Evolutionary conservation across 2,113 vertebrate genomes (phyloP).

Genomic region (Laticauda colubrina): DNA sequence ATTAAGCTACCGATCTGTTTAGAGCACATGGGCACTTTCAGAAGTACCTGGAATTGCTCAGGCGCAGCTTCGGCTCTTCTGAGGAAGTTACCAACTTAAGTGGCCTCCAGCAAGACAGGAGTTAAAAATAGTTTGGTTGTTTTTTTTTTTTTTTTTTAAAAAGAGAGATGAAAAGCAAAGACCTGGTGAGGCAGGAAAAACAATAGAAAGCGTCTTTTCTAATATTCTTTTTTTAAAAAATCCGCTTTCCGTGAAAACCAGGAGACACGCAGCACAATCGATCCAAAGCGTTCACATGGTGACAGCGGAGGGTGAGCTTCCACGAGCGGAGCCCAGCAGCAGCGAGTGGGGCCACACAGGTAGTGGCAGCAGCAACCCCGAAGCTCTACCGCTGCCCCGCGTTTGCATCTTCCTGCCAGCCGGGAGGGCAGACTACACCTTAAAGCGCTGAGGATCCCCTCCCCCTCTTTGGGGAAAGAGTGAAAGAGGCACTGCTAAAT

Average conservation of each 20-base stretch:
- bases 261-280: slow-evolving; percentile 5
- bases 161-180: not conserved
- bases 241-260: not conserved
- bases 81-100: not conserved
- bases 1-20: not conserved
- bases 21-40: slow-evolving; percentile 18
- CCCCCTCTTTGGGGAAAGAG: slow-evolving; percentile 21
- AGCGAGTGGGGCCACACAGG: slow-evolving; percentile 89
- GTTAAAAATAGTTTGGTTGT: not conserved
- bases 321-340: slow-evolving; percentile 40
- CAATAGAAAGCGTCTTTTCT: slow-evolving; percentile 23
- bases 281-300: slow-evolving; percentile 46
- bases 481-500: slow-evolving; percentile 44
- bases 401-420: slow-evolving; percentile 73
- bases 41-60: slow-evolving; percentile 27
- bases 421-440: slow-evolving; percentile 41
- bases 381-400: slow-evolving; percentile 58
- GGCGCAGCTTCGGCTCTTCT: slow-evolving; percentile 2
- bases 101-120: not conserved
- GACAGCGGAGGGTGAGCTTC: slow-evolving; percentile 3
- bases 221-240: not conserved
- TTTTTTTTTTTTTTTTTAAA: no score
- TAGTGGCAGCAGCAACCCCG: slow-evolving; percentile 69
- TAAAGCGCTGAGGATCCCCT: slow-evolving; percentile 9
- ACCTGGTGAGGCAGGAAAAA: not conserved